These are phyloP conservation scores for Chloroclysta siterata DNA, from an alignment of 2,888 invertebrate species.

Conservation along the genomic window DNA sequence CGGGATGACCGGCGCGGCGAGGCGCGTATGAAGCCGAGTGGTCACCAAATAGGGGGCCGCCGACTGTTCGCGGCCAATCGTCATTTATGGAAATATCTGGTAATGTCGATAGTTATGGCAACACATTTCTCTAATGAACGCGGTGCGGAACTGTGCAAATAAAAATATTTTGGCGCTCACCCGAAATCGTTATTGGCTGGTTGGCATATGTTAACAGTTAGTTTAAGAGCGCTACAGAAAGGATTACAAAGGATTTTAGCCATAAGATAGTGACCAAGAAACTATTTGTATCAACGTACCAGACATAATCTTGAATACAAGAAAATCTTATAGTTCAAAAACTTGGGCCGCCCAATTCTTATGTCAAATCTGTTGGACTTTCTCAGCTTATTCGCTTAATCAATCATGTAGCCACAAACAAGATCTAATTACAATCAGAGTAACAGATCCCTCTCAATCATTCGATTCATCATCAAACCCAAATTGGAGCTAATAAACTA, in stretches of 20 bases:
- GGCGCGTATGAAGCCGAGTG: conserved; percentile 79
- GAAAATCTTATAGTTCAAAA: no score
- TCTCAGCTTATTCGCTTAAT: no score
- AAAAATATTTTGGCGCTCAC: conserved; percentile 31
- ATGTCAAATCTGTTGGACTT: no score
- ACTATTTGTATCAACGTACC: no score
- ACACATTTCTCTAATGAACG: conserved; percentile 46
- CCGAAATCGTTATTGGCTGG: conserved; percentile 26
- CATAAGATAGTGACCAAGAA: no score
- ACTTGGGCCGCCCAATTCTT: no score
- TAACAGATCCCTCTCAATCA: conserved; percentile 9
- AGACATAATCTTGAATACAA: no score
- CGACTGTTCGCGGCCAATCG: conserved; percentile 59
- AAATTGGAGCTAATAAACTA: conserved; percentile 18
- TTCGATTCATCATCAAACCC: conserved; percentile 9
- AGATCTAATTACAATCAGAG: background rate
- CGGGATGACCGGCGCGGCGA: conserved; percentile 73
- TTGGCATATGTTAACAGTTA: background rate
- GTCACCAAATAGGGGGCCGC: conserved; percentile 76
- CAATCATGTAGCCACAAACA: background rate
- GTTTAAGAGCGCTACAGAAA: background rate
- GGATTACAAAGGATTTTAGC: no score
- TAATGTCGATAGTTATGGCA: conserved; percentile 60
- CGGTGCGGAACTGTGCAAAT: conserved; percentile 39
- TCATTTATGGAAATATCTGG: conserved; percentile 64